A percentile compares a stretch with the other conserved stretches of the same genome.
Evolutionary conservation across 2,888 invertebrate species (phyloP).

Genomic region (Shargacucullia verbasci): DNA sequence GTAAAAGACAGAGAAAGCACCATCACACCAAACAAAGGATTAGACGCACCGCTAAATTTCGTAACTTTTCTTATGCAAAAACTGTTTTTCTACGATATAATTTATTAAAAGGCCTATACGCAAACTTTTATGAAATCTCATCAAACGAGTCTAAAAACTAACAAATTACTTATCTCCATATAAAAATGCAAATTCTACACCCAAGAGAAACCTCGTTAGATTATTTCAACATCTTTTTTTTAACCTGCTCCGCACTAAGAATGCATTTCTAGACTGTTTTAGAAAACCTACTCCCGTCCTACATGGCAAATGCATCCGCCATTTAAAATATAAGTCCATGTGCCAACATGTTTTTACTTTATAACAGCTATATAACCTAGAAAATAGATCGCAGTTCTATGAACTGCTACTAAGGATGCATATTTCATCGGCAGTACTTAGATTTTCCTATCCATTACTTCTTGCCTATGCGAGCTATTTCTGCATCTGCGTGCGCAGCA

Average conservation of each 20-base stretch:
- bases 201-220: conserved; percentile 48
- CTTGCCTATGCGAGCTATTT: neutral
- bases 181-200: conserved; percentile 50
- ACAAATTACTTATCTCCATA: conserved; percentile 54
- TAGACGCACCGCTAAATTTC: conserved; percentile 19
- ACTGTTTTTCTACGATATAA: conserved; percentile 18
- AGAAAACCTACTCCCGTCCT: conserved; percentile 75
- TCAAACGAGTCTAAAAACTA: conserved; percentile 46
- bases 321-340: conserved; percentile 77
- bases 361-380: conserved; percentile 80
- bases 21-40: conserved; percentile 36
- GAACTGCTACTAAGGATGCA: conserved; percentile 64
- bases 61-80: conserved; percentile 28
- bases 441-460: conserved; percentile 52
- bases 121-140: conserved; percentile 49
- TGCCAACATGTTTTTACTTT: conserved; percentile 78
- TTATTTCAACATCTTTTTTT: conserved; percentile 59
- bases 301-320: conserved; percentile 80
- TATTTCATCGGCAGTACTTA: conserved; percentile 10
- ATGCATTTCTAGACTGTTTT: conserved; percentile 77
- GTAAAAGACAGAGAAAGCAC: conserved; percentile 33
- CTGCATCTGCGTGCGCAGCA: neutral
- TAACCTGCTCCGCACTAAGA: conserved; percentile 49
- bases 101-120: conserved; percentile 2
- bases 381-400: conserved; percentile 79